Conservation (phyloP, 1,140 invertebrate species). For the Procambarus clarkii region DNA sequence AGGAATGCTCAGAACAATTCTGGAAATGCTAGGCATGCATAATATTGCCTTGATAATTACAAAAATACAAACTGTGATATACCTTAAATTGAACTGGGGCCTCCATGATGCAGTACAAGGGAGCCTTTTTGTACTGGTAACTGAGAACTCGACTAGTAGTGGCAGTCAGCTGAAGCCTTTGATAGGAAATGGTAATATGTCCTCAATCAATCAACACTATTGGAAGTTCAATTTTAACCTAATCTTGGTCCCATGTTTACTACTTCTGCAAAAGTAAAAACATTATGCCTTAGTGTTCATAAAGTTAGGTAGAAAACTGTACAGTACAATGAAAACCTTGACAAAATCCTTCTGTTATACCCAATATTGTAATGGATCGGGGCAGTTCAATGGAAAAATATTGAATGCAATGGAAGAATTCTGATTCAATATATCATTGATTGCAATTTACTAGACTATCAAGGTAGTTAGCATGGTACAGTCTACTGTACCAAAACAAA, state of each 20-base stretch:
- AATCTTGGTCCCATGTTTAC: background rate
- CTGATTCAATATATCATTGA: background rate
- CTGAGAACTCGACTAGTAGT: background rate
- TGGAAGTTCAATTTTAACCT: slow-evolving; percentile 6
- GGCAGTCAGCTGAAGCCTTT: slow-evolving; percentile 3
- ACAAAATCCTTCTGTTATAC: background rate
- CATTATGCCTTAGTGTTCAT: background rate
- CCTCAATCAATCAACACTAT: slow-evolving; percentile 17
- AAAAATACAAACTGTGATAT: no score
- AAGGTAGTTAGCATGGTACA: no score
- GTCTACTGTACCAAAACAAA: no score
- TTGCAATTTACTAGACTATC: background rate
- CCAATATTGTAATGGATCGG: background rate
- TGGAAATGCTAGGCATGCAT: no score
- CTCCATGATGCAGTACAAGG: background rate
- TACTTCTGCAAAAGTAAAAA: slow-evolving; percentile 15
- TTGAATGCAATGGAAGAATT: background rate
- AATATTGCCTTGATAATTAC: no score
- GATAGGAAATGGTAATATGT: slow-evolving; percentile 10
- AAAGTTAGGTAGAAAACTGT: background rate
- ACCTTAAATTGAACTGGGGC: background rate
- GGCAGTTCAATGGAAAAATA: background rate
- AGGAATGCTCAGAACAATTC: no score
- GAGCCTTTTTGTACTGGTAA: background rate
- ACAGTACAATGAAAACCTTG: background rate